These are phyloP conservation scores for Peromyscus eremicus DNA, from an alignment of 2,797 vertebrate species.

Conservation along the genomic window DNA sequence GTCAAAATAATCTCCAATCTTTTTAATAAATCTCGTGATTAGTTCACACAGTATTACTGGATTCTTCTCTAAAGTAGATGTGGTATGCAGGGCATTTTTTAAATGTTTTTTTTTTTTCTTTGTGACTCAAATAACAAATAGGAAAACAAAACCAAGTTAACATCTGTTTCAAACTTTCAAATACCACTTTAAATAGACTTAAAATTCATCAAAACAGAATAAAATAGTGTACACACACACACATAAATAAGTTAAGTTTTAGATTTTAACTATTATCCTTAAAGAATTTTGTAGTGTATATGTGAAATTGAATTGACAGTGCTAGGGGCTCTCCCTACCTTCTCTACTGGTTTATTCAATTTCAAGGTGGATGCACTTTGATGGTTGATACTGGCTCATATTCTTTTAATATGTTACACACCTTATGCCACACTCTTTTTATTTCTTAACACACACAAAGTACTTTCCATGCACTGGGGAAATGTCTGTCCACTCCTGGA, in stretches of 20 bases:
- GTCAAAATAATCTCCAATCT: constrained; percentile 70
- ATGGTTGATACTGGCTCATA: neutral
- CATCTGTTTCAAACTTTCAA: constrained; percentile 28
- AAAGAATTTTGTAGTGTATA: neutral
- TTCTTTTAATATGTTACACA: neutral
- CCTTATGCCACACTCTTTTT: neutral
- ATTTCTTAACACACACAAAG: neutral
- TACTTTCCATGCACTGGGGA: neutral
- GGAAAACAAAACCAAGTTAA: neutral
- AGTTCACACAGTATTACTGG: constrained; percentile 62
- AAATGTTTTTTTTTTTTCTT: neutral
- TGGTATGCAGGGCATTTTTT: neutral
- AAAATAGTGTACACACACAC: neutral
- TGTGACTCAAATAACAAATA: constrained; percentile 36
- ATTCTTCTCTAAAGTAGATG: constrained; percentile 61
- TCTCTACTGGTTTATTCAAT: neutral
- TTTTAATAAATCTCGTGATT: constrained; percentile 76
- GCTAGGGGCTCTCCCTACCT: neutral
- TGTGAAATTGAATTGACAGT: neutral
- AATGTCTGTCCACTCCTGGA: neutral
- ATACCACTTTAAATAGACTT: constrained; percentile 19
- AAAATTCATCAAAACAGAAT: neutral
- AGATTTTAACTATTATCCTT: neutral
- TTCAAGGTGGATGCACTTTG: neutral
- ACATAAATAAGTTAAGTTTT: neutral